Conservation (phyloP, 1,140 invertebrate genomes). For the Mycetomoellerius zeteki region DNA sequence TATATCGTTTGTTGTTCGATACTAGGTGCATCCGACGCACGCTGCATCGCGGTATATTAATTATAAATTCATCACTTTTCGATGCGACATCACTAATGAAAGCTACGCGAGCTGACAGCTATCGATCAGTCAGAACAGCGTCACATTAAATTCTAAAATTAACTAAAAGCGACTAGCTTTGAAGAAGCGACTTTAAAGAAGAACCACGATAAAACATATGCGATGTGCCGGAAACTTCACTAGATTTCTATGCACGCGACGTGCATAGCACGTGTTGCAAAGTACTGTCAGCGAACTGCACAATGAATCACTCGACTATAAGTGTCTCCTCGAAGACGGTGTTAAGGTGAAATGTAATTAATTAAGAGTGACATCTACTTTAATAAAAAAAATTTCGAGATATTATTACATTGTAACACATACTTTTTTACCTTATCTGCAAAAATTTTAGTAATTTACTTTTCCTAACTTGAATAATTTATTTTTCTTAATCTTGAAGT, state of each 20-base stretch:
- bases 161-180: conserved; percentile 57
- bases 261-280: not conserved
- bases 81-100: conserved; percentile 65
- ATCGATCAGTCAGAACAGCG: conserved; percentile 69
- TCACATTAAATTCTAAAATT: conserved; percentile 73
- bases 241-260: conserved; percentile 10
- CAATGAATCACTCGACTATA: conserved; percentile 13
- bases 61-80: conserved; percentile 63
- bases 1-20: conserved; percentile 60
- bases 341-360: conserved; percentile 8
- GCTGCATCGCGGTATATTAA: conserved; percentile 53
- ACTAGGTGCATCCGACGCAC: conserved; percentile 16
- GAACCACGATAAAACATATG: conserved; percentile 19
- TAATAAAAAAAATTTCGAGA: not conserved
- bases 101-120: conserved; percentile 27
- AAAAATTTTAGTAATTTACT: not conserved
- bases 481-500: not conserved
- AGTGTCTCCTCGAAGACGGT: not conserved
- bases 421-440: not conserved
- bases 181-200: conserved; percentile 54
- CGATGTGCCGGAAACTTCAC: not conserved
- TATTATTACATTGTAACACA: not conserved
- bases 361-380: not conserved
- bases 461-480: no score
- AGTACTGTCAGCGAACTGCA: conserved; percentile 24